A percentile compares a stretch with the other conserved stretches of the same genome.
Evolutionary conservation across 2,797 vertebrate genomes (phyloP).

Genomic region (Pangasius krempfi): DNA sequence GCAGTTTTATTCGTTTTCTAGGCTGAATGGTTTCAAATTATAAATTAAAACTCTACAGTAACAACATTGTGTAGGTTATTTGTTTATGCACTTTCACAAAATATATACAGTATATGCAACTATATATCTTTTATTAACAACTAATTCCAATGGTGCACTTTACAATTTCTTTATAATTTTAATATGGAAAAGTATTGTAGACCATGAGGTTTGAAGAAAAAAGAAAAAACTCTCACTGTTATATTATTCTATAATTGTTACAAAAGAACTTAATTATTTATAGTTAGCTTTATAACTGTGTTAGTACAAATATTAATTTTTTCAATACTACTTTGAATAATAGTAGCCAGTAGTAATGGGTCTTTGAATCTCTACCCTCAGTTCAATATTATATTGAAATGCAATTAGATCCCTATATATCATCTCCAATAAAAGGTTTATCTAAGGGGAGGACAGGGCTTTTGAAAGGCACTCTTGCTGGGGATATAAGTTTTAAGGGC

Average conservation of each 20-base stretch:
- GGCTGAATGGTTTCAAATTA: too few relatives aligned
- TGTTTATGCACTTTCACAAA: too few relatives aligned
- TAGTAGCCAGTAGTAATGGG: not conserved
- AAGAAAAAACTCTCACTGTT: not conserved
- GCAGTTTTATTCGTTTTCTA: too few relatives aligned
- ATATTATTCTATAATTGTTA: not conserved
- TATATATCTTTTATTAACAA: too few relatives aligned
- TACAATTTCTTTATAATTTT: too few relatives aligned
- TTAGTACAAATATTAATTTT: not conserved
- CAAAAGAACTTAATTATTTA: not conserved
- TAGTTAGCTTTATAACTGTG: not conserved
- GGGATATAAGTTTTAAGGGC: slow-evolving; percentile 62
- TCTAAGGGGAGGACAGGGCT: slow-evolving; percentile 63
- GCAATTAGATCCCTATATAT: slow-evolving; percentile 66
- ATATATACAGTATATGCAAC: too few relatives aligned
- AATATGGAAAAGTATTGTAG: too few relatives aligned
- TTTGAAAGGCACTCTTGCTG: slow-evolving; percentile 60
- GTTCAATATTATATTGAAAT: slow-evolving; percentile 44
- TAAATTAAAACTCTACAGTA: too few relatives aligned
- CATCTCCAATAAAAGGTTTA: slow-evolving; percentile 65
- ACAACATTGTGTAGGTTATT: too few relatives aligned
- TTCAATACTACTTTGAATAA: not conserved
- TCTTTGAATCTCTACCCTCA: not conserved
- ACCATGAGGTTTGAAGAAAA: not conserved
- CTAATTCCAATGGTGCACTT: too few relatives aligned